Base-by-base conservation (phyloP, 2,888 invertebrate species). In the Ornithoptera priamus region DNA sequence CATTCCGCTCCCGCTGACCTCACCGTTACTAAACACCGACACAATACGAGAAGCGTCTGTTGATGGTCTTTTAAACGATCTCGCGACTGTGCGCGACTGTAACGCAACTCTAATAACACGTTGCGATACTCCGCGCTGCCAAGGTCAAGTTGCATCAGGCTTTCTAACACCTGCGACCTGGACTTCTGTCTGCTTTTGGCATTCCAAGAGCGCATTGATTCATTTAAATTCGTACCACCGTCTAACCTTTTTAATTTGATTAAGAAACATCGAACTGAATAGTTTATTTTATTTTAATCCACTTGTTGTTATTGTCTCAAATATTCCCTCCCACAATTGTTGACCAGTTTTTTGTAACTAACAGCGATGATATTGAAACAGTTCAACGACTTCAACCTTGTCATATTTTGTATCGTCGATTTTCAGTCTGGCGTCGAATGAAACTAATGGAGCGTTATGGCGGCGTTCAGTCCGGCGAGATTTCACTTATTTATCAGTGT, bases 11-110 rank as follows among this genome's bases (percentile, higher is more conserved):
- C 75, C 79, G 81, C 79, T 85, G 88, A 89, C 86, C 86, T 84
- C 81, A 80, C 82, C 78, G 80, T 90, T 89, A 85, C 88, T 85
- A 87, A 89, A 89, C 83, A 78, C 80, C 78, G 76, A 80, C 78
- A 80, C 86, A 89, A 87, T 88, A 82, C 82, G 78, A 90, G 87
- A 85, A 87, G 87, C 84, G 78, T 81, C 75, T 77, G 83, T 82
- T 90, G 89, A 92, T 92, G 89, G 90, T 88, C 88, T 90, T 91
- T 91, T 91, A 91, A 91, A 88, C 81, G 90, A 86, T 91, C 86
- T 88, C 82, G 85, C 85, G 84, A 85, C 81, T 81, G 81, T 85
- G 86, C 84, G 88, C 86, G 53, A 8, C 53, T n/a, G 53, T 53
- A 87, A 86, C 81, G 80, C 72, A 53, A 53, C 53, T 61, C 80